Base-by-base conservation (phyloP, 2,113 vertebrate species). In the Epinephelus fuscoguttatus region DNA sequence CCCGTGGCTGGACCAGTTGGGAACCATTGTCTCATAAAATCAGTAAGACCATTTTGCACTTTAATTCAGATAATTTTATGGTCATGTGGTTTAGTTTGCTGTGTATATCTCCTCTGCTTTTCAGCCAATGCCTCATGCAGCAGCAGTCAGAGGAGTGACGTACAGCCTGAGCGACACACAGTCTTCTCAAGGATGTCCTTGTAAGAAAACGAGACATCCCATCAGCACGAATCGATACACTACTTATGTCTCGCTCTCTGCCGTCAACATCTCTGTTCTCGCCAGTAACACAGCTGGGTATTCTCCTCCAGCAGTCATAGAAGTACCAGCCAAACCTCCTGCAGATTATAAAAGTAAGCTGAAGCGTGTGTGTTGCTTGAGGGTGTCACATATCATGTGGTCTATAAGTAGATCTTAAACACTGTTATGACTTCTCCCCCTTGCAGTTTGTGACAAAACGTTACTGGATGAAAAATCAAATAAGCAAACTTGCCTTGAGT, bases 401-500 rank as follows among this genome's bases (percentile, higher is more conserved):
- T 18, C 2, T 69, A 7, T 27, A 27, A 42, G 2, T 6, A 7
- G 6, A 63, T 1, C 1, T n/a, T 69, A 50, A 70, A 71, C 2
- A 1, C 7, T 78, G 1, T n/a, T 59, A 8, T 45, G 67, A 75
- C 8, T 40, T 85, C 60, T 57, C 30, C 45, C 25, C 6, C 15
- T n/a, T 18, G 3, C 83, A 95, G 94, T 30, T 69, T 95, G 94
- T 87, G 49, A 67, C 25, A 42, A 82, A 49, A 84, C 57, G 0
- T 56, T 78, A 37, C 4, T 49, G 42, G 1, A 80, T 11, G 0
- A 25, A 55, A 68, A 52, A 3, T 1, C 66, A 0, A 23, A 57
- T 0, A 70, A n/a, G 6, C 37, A 0, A 10, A 75, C 19, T 25
- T 96, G 94, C 49, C 66, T 87, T 19, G 93, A 95, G 84, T 94